Percentiles rank a stretch among this genome's conserved stretches.
Evolutionary conservation across 2,113 vertebrate species (phyloP).

Genomic region (Egretta garzetta): DNA sequence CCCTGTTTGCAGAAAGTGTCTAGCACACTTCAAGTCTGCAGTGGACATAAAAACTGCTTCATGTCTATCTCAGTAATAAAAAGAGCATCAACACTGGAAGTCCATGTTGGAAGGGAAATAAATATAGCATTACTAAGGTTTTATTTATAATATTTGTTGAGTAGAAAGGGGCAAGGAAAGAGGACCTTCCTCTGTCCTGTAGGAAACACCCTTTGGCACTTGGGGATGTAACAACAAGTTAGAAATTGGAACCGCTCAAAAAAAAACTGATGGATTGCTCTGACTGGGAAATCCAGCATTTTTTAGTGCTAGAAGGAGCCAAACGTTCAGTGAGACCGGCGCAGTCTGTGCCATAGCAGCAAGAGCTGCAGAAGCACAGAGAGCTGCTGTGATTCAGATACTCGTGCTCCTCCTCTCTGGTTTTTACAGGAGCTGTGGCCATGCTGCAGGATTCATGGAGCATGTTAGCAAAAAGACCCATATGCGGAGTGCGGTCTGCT

Average conservation of each 20-base stretch:
- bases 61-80: not conserved
- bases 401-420: not conserved
- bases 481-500: accelerated
- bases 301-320: not conserved
- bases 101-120: not conserved
- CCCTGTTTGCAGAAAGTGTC: not conserved
- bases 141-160: not conserved
- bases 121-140: not conserved
- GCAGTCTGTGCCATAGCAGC: not conserved
- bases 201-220: not conserved
- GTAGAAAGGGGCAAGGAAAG: not conserved
- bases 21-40: not conserved
- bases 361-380: not conserved
- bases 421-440: not conserved
- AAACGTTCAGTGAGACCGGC: not conserved
- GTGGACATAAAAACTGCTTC: not conserved
- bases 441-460: not conserved
- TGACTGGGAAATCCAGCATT: not conserved
- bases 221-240: not conserved
- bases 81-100: not conserved
- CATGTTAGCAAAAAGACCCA: not conserved
- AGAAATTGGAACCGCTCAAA: not conserved
- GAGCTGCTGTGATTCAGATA: not conserved
- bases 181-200: not conserved
- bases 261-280: not conserved